Evolutionary conservation across 2,797 vertebrate genomes (phyloP).

Genomic region (Amblyraja radiata): DNA sequence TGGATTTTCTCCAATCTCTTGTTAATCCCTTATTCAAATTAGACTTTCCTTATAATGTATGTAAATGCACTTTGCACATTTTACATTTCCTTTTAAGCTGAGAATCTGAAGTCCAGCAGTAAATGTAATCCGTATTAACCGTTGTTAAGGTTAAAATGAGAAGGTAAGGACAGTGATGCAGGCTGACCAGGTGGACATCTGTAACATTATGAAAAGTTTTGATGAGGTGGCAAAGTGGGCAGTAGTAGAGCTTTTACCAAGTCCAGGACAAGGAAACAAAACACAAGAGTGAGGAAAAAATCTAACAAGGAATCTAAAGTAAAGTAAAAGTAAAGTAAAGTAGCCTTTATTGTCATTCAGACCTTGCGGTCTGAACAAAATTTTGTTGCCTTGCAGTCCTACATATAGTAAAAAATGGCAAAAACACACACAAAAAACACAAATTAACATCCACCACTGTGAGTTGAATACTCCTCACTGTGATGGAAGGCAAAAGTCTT

Average conservation of each 20-base stretch:
- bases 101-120: too few species aligned
- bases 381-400: too few species aligned
- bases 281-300: neutral
- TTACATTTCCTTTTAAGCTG: neutral
- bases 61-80: neutral
- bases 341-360: too few species aligned
- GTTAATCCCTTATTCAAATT: neutral
- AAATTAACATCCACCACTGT: too few species aligned
- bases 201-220: neutral
- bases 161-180: neutral
- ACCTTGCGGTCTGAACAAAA: too few species aligned
- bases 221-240: neutral
- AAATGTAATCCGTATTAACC: neutral
- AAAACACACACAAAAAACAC: too few species aligned
- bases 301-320: neutral
- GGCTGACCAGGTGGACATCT: neutral
- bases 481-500: too few species aligned
- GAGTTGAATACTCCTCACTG: too few species aligned
- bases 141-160: neutral
- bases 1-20: neutral
- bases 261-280: neutral
- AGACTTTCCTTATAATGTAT: neutral
- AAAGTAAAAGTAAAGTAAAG: too few species aligned
- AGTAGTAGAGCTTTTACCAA: neutral
- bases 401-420: too few species aligned